phyloP scores from a whole-genome alignment of 2,797 vertebrate genomes.

The Phyllotis vaccarum region DNA sequence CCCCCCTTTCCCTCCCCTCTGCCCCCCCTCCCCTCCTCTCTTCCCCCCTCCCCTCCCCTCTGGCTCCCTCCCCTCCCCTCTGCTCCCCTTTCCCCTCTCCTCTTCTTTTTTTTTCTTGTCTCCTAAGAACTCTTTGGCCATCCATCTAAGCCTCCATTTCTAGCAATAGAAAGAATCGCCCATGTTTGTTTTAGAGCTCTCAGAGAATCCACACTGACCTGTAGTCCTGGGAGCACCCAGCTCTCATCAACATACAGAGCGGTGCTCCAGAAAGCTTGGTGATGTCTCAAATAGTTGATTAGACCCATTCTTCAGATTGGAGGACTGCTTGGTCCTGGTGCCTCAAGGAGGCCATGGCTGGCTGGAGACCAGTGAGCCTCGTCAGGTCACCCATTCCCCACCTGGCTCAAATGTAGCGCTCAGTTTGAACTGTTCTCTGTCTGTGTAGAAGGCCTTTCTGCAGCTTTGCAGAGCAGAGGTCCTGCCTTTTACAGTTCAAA shows the following conservation, averaged over 20 bases:
- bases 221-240: background rate
- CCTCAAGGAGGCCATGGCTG: background rate
- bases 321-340: slow-evolving; percentile 39
- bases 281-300: background rate
- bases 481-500: slow-evolving; percentile 61
- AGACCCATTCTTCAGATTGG: slow-evolving; percentile 32
- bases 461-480: slow-evolving; percentile 13
- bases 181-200: slow-evolving; percentile 20
- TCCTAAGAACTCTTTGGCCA: background rate
- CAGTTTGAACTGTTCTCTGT: background rate
- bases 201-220: background rate
- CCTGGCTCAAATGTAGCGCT: background rate
- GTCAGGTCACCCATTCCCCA: background rate
- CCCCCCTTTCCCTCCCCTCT: too few relatives aligned
- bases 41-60: too few relatives aligned
- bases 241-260: background rate
- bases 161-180: background rate
- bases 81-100: too few relatives aligned
- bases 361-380: background rate
- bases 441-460: background rate
- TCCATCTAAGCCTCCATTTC: background rate
- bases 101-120: background rate
- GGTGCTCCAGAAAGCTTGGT: background rate
- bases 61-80: too few relatives aligned
- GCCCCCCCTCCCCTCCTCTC: too few relatives aligned